These are phyloP conservation scores for Cyprinus carpio DNA, from an alignment of 2,113 vertebrate species.

Conservation along the genomic window DNA sequence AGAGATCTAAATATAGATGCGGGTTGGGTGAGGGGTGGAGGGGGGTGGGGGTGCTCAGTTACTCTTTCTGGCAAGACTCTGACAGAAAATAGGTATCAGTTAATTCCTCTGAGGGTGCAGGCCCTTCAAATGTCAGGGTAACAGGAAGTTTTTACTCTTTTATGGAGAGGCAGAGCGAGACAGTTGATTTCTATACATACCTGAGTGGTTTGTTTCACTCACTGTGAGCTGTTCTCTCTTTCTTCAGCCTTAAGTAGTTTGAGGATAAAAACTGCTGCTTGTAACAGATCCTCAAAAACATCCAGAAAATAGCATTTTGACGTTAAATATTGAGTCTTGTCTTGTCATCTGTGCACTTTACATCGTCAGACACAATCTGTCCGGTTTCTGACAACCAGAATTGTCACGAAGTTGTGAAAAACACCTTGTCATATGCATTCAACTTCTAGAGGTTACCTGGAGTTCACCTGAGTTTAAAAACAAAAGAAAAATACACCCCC, in stretches of 20 bases:
- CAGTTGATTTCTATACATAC: constrained; percentile 9
- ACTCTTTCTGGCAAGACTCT: constrained; percentile 59
- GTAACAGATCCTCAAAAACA: not conserved
- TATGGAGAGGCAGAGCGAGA: not conserved
- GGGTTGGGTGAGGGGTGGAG: constrained; percentile 54
- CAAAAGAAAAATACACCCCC: constrained; percentile 64
- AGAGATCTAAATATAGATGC: constrained; percentile 65
- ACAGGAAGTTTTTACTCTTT: constrained; percentile 36
- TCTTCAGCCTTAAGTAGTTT: not conserved
- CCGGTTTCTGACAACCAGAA: not conserved
- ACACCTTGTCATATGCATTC: not conserved
- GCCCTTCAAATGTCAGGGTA: constrained; percentile 50
- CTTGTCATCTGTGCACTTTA: not conserved
- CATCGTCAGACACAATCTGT: not conserved
- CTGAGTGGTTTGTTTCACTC: not conserved
- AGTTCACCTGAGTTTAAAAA: constrained; percentile 57
- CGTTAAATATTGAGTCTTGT: constrained; percentile 55
- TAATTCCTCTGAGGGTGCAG: constrained; percentile 38
- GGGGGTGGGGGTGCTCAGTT: constrained; percentile 62
- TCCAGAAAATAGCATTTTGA: constrained; percentile 56
- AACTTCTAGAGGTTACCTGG: constrained; percentile 23
- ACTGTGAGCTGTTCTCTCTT: not conserved
- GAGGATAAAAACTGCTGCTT: not conserved
- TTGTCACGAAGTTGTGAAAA: not conserved
- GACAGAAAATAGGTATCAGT: constrained; percentile 62